A percentile compares a stretch with the other conserved stretches of the same genome.
phyloP scores from a whole-genome alignment of 2,113 vertebrate genomes.

The Pontoporia blainvillei region DNA sequence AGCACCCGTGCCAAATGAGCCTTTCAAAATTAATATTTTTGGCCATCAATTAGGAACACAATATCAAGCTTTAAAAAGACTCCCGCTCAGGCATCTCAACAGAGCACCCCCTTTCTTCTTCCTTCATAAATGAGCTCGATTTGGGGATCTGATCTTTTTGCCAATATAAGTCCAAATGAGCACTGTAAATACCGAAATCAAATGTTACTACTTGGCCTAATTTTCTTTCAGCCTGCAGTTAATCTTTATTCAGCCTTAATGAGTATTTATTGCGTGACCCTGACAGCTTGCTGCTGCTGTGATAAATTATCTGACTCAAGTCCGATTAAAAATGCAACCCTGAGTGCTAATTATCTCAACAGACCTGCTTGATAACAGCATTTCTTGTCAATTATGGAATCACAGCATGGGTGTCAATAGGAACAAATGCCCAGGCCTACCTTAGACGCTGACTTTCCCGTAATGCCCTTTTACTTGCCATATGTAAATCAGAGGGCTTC shows the following conservation, averaged over 20 bases:
- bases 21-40: conserved; percentile 76
- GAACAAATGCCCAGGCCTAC: conserved; percentile 72
- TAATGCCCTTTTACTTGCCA: conserved; percentile 81
- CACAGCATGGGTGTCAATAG: conserved; percentile 83
- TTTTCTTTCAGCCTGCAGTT: conserved; percentile 82
- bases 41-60: conserved; percentile 72
- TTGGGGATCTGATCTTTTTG: conserved; percentile 79
- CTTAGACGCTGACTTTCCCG: conserved; percentile 79
- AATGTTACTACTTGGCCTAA: conserved; percentile 79
- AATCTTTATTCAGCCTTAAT: conserved; percentile 90
- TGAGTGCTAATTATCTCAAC: conserved; percentile 87
- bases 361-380: conserved; percentile 84
- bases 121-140: conserved; percentile 73
- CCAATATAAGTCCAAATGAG: conserved; percentile 81
- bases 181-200: conserved; percentile 82
- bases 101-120: conserved; percentile 37
- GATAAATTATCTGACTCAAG: conserved; percentile 90
- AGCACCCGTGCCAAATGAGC: conserved; percentile 73
- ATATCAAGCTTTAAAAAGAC: conserved; percentile 68
- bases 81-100: conserved; percentile 31
- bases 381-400: conserved; percentile 87
- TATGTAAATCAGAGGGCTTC: conserved; percentile 84
- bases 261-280: conserved; percentile 88
- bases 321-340: conserved; percentile 87
- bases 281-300: conserved; percentile 87